Percentiles rank a stretch among this genome's conserved stretches.
Conservation (phyloP, 30 jellyfish, hydroid and myxozoan genomes). For the Sanderia malayensis region DNA sequence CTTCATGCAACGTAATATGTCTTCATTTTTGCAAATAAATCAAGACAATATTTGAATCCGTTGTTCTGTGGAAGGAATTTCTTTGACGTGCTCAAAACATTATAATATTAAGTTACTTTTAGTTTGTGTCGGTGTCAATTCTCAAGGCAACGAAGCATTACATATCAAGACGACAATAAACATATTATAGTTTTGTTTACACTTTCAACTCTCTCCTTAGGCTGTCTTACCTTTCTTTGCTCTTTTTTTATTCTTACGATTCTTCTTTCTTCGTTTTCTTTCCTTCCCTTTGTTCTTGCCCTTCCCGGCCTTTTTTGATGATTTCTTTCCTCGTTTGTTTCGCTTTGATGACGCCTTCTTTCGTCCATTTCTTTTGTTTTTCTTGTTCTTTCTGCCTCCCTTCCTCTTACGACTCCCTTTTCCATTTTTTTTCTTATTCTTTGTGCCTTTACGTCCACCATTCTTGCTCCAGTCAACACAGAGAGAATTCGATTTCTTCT, state of each 20-base stretch:
- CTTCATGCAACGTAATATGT: too few relatives aligned
- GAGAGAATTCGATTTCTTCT: conserved; percentile 44
- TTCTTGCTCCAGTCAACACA: conserved; percentile 64
- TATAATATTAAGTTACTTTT: too few relatives aligned
- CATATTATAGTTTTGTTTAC: neutral
- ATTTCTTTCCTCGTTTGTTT: neutral
- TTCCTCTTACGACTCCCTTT: conserved; percentile 9
- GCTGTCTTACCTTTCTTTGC: neutral
- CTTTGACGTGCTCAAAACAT: too few relatives aligned
- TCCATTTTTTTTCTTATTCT: conserved; percentile 14
- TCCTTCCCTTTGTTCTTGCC: neutral
- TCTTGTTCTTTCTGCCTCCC: conserved; percentile 2
- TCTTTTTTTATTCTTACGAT: too few relatives aligned
- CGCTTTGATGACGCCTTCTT: neutral
- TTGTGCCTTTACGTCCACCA: neutral
- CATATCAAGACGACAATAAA: too few relatives aligned
- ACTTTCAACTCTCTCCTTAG: neutral
- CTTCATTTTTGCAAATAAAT: too few relatives aligned
- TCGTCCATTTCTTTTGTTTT: neutral
- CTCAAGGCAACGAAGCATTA: too few relatives aligned
- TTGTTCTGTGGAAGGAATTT: too few relatives aligned
- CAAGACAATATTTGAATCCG: too few relatives aligned
- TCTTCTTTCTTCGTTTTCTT: neutral
- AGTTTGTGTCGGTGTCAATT: too few relatives aligned
- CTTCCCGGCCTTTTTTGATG: neutral